phyloP scores from a whole-genome alignment of 2,888 invertebrate genomes.

The Phortica okadai region DNA sequence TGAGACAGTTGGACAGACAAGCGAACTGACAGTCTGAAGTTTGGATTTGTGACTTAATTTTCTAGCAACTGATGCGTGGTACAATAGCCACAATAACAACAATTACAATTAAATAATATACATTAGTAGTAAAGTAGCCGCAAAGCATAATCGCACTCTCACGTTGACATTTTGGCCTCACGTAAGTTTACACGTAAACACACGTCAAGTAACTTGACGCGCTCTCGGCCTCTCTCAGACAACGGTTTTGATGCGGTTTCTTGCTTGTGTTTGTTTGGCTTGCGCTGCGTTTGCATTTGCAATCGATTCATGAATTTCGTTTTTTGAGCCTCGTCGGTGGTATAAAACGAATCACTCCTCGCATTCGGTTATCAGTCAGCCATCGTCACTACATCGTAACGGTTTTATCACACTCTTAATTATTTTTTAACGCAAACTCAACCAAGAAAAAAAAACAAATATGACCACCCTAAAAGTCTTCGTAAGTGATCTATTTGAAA shows the following conservation, averaged over 20 bases:
- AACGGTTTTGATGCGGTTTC: background rate
- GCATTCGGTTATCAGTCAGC: conserved; percentile 74
- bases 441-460: conserved; percentile 47
- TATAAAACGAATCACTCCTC: conserved; percentile 75
- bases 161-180: conserved; percentile 11
- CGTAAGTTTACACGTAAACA: background rate
- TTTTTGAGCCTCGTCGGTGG: conserved; percentile 45
- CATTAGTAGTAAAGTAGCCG: background rate
- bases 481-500: conserved; percentile 64
- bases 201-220: background rate
- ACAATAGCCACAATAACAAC: conserved; percentile 33
- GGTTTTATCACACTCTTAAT: conserved; percentile 44
- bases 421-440: conserved; percentile 34
- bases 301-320: conserved; percentile 31
- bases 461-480: conserved; percentile 73
- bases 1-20: background rate
- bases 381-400: conserved; percentile 71
- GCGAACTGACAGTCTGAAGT: background rate
- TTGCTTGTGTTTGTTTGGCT: conserved; percentile 10
- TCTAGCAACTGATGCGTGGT: conserved; percentile 56
- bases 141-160: conserved; percentile 4
- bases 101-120: background rate
- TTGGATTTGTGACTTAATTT: conserved; percentile 46
- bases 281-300: conserved; percentile 25
- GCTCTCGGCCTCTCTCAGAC: background rate